phyloP scores from a whole-genome alignment of 2,888 invertebrate genomes.

The Ypsolopha sequella region DNA sequence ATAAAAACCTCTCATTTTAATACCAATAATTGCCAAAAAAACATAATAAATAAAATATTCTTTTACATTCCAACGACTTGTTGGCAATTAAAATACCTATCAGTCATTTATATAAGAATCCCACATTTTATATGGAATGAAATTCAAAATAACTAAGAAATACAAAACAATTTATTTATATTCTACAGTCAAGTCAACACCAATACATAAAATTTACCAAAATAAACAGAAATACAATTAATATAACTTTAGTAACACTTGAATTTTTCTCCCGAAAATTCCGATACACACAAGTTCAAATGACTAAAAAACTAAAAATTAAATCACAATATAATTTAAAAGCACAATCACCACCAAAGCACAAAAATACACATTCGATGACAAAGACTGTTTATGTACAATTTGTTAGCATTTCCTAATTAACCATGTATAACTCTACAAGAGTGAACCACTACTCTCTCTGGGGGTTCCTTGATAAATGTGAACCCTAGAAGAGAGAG shows the following conservation, averaged over 20 bases:
- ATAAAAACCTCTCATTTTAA: too few species aligned
- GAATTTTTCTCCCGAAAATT: neutral
- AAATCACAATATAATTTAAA: neutral
- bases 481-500: too few species aligned
- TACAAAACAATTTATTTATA: neutral
- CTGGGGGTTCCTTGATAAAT: too few species aligned
- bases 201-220: neutral
- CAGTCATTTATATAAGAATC: constrained; percentile 1
- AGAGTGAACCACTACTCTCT: too few species aligned
- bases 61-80: neutral
- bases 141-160: neutral
- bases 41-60: neutral
- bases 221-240: neutral
- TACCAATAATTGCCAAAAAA: neutral
- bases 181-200: neutral
- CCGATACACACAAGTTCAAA: neutral
- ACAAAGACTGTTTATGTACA: neutral
- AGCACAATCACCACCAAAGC: neutral
- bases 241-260: neutral
- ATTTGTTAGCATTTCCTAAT: too few species aligned
- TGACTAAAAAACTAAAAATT: neutral
- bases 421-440: too few species aligned
- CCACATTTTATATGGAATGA: constrained; percentile 1
- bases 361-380: constrained; percentile 1
- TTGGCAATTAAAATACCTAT: neutral